Evolutionary conservation across 2,797 vertebrate species (phyloP).

Genomic region (Melanogrammus aeglefinus): DNA sequence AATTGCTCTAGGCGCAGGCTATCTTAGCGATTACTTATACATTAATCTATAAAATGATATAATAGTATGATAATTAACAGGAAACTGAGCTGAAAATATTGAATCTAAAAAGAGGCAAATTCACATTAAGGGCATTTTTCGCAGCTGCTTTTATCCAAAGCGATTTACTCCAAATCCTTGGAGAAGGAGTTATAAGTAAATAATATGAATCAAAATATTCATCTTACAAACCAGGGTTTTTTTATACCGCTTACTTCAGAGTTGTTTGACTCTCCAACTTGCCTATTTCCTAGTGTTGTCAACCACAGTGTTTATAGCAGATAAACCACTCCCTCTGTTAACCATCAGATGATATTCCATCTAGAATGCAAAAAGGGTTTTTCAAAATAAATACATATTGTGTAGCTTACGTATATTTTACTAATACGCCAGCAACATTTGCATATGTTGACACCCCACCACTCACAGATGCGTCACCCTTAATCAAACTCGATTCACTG

Average conservation of each 20-base stretch:
- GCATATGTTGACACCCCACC: slow-evolving; percentile 13
- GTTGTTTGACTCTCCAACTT: slow-evolving; percentile 48
- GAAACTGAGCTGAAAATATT: slow-evolving; percentile 1
- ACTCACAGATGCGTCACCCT: not conserved
- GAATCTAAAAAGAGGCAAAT: no score
- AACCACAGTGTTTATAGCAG: slow-evolving; percentile 5
- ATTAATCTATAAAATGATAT: slow-evolving; percentile 10
- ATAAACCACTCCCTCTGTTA: slow-evolving; percentile 24
- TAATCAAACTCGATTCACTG: slow-evolving; percentile 48
- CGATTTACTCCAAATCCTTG: not conserved
- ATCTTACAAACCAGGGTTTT: slow-evolving; percentile 7
- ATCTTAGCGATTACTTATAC: slow-evolving; percentile 42
- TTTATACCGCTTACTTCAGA: slow-evolving; percentile 48
- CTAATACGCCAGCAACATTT: slow-evolving; percentile 30
- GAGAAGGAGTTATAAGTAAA: not conserved
- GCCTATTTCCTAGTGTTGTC: not conserved
- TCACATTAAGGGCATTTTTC: no score
- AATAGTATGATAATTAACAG: slow-evolving; percentile 33
- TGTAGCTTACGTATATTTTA: slow-evolving; percentile 35
- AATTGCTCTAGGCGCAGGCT: slow-evolving; percentile 41
- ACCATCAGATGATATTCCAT: slow-evolving; percentile 39
- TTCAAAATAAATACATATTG: slow-evolving; percentile 50
- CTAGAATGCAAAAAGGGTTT: slow-evolving; percentile 62
- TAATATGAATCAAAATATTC: not conserved
- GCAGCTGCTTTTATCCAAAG: no score